Percentiles rank a stretch among this genome's conserved stretches.
These are phyloP conservation scores for Anas georgica DNA, from an alignment of 2,797 vertebrate genomes.

Conservation along the genomic window DNA sequence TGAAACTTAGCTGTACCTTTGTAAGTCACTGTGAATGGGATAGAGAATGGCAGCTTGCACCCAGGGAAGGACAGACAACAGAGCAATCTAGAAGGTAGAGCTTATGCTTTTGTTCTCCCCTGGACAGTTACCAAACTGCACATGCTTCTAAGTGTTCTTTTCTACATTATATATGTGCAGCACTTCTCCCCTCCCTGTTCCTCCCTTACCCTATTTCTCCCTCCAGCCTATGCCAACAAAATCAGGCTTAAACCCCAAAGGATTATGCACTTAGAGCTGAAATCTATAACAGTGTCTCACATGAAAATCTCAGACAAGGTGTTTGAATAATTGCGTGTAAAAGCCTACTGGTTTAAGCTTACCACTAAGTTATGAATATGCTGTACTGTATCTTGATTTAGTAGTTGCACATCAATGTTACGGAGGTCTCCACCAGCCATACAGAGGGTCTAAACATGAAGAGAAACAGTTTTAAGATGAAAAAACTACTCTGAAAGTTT, in stretches of 20 bases:
- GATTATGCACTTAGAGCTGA: background rate
- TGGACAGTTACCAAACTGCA: background rate
- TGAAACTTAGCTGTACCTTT: background rate
- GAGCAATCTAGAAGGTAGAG: background rate
- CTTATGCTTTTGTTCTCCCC: background rate
- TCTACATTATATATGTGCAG: background rate
- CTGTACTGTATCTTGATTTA: conserved; percentile 82
- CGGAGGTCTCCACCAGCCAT: conserved; percentile 82
- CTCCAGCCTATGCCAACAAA: background rate
- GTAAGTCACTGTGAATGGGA: background rate
- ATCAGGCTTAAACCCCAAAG: background rate
- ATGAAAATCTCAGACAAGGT: background rate
- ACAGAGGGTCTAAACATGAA: conserved; percentile 74
- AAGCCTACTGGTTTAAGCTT: conserved; percentile 26
- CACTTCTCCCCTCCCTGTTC: background rate
- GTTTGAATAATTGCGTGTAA: background rate
- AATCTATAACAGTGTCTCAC: background rate
- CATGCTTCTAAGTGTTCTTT: background rate
- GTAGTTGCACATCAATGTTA: conserved; percentile 79
- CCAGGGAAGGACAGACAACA: background rate
- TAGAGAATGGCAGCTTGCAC: background rate
- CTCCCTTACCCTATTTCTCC: background rate
- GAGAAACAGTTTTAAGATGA: background rate
- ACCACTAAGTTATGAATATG: conserved; percentile 86
- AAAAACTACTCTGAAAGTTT: background rate